These are phyloP conservation scores for Trogon surrucura DNA, from an alignment of 2,113 vertebrate species.

Conservation along the genomic window DNA sequence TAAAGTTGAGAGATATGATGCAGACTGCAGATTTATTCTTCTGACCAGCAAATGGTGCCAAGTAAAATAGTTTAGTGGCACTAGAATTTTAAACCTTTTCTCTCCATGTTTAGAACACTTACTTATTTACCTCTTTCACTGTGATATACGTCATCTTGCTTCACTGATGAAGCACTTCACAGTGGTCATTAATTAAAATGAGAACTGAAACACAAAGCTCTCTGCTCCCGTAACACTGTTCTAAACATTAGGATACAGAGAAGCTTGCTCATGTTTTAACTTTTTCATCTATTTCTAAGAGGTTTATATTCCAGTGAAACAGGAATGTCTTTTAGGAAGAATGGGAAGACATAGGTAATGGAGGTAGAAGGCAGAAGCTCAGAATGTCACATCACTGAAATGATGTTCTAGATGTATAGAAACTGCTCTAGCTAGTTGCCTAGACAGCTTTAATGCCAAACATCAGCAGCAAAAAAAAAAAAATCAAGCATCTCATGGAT, in stretches of 20 bases:
- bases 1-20: background rate
- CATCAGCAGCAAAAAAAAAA: background rate
- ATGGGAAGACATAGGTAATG: background rate
- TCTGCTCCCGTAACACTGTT: accelerated
- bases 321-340: background rate
- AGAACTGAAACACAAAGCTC: background rate
- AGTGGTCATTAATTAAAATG: background rate
- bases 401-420: background rate
- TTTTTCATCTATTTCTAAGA: background rate
- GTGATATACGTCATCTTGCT: background rate
- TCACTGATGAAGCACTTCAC: background rate
- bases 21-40: background rate
- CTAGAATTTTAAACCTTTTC: background rate
- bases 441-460: background rate
- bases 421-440: background rate
- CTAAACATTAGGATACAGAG: background rate
- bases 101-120: background rate
- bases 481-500: background rate
- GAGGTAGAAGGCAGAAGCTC: background rate
- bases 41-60: background rate
- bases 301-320: background rate
- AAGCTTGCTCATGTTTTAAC: background rate
- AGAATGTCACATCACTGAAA: background rate
- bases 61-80: background rate
- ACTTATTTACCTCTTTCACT: background rate